Base-by-base conservation (phyloP, 2,113 vertebrate species). In the Eublepharis macularius region DNA sequence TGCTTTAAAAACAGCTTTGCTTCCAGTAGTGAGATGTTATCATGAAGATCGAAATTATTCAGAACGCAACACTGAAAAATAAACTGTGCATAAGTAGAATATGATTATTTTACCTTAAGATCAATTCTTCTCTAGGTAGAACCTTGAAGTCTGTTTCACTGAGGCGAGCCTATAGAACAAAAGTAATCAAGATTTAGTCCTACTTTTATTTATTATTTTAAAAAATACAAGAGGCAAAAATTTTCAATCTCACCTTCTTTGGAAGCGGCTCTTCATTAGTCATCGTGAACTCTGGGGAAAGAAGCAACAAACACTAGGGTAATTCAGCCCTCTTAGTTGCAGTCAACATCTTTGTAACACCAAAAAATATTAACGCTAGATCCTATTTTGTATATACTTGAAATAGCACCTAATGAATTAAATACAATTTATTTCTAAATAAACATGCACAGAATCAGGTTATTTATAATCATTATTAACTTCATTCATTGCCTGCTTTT, bases 201-300 rank as follows among this genome's bases (percentile, higher is more conserved):
- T 85, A n/a, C 36, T 19, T 34, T 57, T 43, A 49, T 17, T 32
- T 45, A 7, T 1, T 63, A 65, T 19, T 69, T 29, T 26, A 39
- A 60, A 43, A 41, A 47, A 65, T 26, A 36, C 54, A 57, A 77
- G 26, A 77, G 60, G 54, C 57, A 89, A 63, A 12, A 77, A 51
- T 34, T 90, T 88, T 89, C 80, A 51, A 82, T 87, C 96, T 95
- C 95, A 99, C 99, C 97, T 99, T 99, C 96, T 99, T 99, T 78
- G 98, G 98, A 66, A 99, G 98, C 95, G 99, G 99, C 96, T 99
- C 99, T 96, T 99, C 99, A 96, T 99, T 99, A 92, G 98, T 99
- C 98, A 99, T 99, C 90, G 96, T 98, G 97, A 96, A 95, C 88
- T 95, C 97, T 98, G 89, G 76, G 91, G 60, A 93, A 92, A 39